Conservation (phyloP, 1,140 invertebrate genomes). For the Drosophila pallidifrons region DNA sequence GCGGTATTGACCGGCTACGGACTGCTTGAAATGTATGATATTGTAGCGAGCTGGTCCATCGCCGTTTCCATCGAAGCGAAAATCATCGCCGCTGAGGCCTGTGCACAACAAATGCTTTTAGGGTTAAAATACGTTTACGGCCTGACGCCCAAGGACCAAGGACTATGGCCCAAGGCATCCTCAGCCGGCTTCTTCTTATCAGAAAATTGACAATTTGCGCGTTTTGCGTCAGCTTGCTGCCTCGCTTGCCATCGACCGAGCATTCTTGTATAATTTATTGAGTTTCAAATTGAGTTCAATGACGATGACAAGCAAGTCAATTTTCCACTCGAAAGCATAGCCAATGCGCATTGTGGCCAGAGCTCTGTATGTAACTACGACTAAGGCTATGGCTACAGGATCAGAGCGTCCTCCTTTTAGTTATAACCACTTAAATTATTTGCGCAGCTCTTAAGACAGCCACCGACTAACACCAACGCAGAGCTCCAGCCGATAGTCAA, state of each 20-base stretch:
- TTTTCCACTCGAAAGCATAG: constrained; percentile 82
- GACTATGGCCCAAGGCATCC: constrained; percentile 12
- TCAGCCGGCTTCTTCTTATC: constrained; percentile 49
- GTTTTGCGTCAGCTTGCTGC: constrained; percentile 48
- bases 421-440: constrained; percentile 69
- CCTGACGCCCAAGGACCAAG: constrained; percentile 37
- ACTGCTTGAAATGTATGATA: constrained; percentile 97
- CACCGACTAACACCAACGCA: not conserved
- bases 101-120: constrained; percentile 34
- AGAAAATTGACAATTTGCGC: constrained; percentile 83
- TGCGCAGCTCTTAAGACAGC: constrained; percentile 58
- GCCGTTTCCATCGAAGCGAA: constrained; percentile 94
- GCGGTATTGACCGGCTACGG: constrained; percentile 89
- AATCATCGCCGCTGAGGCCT: constrained; percentile 95
- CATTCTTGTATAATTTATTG: constrained; percentile 79
- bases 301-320: constrained; percentile 83
- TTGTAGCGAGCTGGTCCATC: constrained; percentile 97
- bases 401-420: not conserved
- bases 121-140: constrained; percentile 71
- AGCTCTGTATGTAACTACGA: constrained; percentile 8
- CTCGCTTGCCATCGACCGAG: constrained; percentile 32
- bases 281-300: constrained; percentile 84
- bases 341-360: constrained; percentile 63
- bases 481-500: not conserved
- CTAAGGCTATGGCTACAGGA: constrained; percentile 6